Evolutionary conservation across 2,888 invertebrate species (phyloP).

Genomic region (Hyles lineata): DNA sequence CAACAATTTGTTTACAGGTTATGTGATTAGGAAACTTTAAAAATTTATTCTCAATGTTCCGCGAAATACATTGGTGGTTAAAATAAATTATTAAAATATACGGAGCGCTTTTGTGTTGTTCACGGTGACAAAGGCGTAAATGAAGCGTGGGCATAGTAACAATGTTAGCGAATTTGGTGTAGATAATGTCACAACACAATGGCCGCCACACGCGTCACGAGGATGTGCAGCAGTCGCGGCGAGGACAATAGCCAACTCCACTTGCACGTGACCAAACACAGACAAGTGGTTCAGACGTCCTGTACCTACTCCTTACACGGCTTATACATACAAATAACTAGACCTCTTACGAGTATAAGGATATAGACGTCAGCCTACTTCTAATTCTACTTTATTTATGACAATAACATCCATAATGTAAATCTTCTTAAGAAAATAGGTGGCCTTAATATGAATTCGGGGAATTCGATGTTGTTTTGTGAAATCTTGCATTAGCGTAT

Average conservation of each 20-base stretch:
- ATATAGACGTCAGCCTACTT: background rate
- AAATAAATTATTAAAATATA: constrained; percentile 13
- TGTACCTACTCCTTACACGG: background rate
- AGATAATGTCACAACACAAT: constrained; percentile 63
- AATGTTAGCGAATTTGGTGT: constrained; percentile 52
- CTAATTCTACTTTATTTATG: background rate
- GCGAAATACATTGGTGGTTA: constrained; percentile 1
- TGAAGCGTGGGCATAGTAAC: constrained; percentile 44
- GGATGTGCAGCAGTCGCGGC: constrained; percentile 47
- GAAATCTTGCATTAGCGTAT: too few species aligned
- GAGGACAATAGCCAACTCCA: constrained; percentile 12
- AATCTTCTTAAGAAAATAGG: too few species aligned
- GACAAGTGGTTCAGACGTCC: background rate
- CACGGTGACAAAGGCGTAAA: constrained; percentile 22
- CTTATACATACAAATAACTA: background rate
- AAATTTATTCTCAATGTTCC: background rate
- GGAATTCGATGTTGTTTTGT: too few species aligned
- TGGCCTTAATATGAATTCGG: too few species aligned
- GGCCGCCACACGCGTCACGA: constrained; percentile 51
- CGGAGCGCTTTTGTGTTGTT: constrained; percentile 16
- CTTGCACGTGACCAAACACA: constrained; percentile 12
- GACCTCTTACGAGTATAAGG: background rate
- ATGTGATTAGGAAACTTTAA: background rate
- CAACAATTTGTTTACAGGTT: constrained; percentile 20
- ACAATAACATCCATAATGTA: too few species aligned